Base-by-base conservation (phyloP, 2,888 invertebrate genomes). In the Caenorhabditis angaria region DNA sequence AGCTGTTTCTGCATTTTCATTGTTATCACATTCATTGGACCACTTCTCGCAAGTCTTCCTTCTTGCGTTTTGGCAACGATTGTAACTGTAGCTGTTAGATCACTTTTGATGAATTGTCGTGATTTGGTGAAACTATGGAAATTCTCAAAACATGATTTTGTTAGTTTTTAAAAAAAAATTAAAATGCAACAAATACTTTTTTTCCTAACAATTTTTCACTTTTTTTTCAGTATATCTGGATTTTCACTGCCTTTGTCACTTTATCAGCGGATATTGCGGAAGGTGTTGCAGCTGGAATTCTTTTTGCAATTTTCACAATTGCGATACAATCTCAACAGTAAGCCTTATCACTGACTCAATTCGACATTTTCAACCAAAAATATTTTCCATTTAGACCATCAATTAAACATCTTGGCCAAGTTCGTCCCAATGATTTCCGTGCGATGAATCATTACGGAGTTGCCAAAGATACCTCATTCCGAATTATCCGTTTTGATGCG, bases 1-100 rank as follows among this genome's bases (percentile, higher is more conserved):
- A 94, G 94, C 8, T 92, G 93, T 70, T 61, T 88, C 0, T 90
- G 94, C 41, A 89, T 95, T 27, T 89, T 94, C 1, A 89, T 92
- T 78, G 93, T 95, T 57, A 89, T 96, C 70, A 90, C 95, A 64
- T 93, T 93, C 91, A 91, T 95, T 75, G 95, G 94, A 0, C 94
- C 94, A 29, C 92, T 93, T 88, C 94, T 95, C 88, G 92, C 93
- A 88, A 90, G 92, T 54, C 89, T 95, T 70, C 96, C 96, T 61
- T 91, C 91, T 87, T 83, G 83, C 29, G 85, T 88, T 1, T 82
- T 89, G 0, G 87, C 88, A 3, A 83, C 88, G 22, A 88, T 89
- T 57, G 88, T 89, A 32, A 81, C 88, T n/a, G 88, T 89, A 0
- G 86, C 89, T 0, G 80, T 89, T 18, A 85, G 88, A 71, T 88